phyloP scores from a whole-genome alignment of 2,888 invertebrate species.

The Xanthostigma xanthostigma region DNA sequence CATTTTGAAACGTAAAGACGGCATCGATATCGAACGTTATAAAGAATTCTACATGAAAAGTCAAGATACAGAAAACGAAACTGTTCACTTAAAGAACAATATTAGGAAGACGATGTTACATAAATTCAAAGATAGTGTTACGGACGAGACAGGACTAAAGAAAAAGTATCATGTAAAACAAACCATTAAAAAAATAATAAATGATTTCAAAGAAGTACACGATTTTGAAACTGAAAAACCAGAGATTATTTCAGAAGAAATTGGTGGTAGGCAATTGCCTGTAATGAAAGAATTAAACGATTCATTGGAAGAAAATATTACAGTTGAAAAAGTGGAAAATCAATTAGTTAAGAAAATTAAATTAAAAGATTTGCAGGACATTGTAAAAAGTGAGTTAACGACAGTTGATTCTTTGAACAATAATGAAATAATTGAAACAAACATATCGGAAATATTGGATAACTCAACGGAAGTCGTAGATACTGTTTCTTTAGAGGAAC shows the following conservation, averaged over 20 bases:
- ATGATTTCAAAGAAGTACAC: constrained; percentile 10
- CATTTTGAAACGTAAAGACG: constrained; percentile 51
- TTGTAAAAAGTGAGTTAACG: no score
- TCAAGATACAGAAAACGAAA: constrained; percentile 10
- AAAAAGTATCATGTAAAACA: constrained; percentile 10
- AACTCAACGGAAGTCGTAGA: no score
- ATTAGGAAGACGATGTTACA: neutral
- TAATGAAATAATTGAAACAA: no score
- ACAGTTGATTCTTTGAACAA: no score
- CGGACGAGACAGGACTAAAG: neutral
- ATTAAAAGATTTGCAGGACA: no score
- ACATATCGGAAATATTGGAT: no score
- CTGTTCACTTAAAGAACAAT: constrained; percentile 6
- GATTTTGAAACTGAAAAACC: constrained; percentile 7
- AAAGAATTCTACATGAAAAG: neutral
- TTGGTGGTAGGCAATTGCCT: neutral
- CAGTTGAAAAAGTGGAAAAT: no score
- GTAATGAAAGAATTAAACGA: no score
- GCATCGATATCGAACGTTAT: neutral
- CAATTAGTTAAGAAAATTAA: no score
- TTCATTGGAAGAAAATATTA: no score
- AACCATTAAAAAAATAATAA: constrained; percentile 11
- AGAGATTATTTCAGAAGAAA: constrained; percentile 11
- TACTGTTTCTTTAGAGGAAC: no score
- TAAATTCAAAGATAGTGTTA: neutral